Evolutionary conservation across 2,797 vertebrate genomes (phyloP), one percentile per base, ranked within the genome.

Genomic region (Poeciliopsis paucimaculata): DNA sequence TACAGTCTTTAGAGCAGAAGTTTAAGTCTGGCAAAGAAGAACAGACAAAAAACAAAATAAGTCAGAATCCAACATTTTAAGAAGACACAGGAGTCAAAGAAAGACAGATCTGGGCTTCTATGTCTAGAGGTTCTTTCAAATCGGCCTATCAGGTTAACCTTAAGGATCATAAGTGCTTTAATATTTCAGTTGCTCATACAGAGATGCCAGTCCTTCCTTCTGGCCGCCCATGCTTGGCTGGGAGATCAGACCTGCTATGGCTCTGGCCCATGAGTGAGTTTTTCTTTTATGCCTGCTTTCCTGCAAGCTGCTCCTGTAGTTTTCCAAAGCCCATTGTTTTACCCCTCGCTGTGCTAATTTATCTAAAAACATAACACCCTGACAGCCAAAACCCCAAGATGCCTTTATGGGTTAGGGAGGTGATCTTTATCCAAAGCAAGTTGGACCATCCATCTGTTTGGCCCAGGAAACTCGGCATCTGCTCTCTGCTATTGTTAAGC

Each of bases 381-480:
- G 95, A 95, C 93, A 95, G 94, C 89, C 94, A 91, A 89, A 86
- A 92, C 91, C 91, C 89, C 83, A 85, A 90, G 89, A 91, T 88
- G 93, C 91, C 90, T 91, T 91, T 84, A 88, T 77, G 86, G 91
- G 91, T 88, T 86, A 84, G 89, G 60, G 88, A 90, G 93, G 90
- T 92, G 90, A 93, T 92, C 91, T 85, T 94, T 94, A 93, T 94
- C 95, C 94, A 95, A 91, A 93, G 90, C 92, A 91, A 92, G 94
- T 93, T 91, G 92, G 94, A 84, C 81, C 84, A 89, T 94, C 95
- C 95, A 95, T 95, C 94, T 95, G 95, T 93, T 95, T 96, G 95
- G 95, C 95, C 88, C 86, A 77, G 80, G 86, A 94, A 90, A 88
- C 81, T 79, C 77, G 93, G 94, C 95, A 95, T 95, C 95, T 96